These are phyloP conservation scores for Protophormia terraenovae DNA, from an alignment of 2,888 invertebrate genomes.

Conservation along the genomic window DNA sequence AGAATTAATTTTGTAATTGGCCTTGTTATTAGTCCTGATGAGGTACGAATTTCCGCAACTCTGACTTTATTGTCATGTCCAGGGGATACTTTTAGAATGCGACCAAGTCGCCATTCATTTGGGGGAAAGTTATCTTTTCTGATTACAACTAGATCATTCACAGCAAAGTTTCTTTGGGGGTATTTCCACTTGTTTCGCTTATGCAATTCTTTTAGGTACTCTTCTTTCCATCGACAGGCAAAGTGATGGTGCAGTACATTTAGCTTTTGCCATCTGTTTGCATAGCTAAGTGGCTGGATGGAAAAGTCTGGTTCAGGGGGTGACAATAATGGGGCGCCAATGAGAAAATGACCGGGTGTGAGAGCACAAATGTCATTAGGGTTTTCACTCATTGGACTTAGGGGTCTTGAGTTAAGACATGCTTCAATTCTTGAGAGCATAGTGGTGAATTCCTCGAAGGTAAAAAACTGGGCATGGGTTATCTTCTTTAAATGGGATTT, in stretches of 20 bases:
- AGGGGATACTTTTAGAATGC: background rate
- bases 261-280: slow-evolving; percentile 5
- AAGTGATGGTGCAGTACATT: slow-evolving; percentile 19
- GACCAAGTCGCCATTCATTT: slow-evolving; percentile 7
- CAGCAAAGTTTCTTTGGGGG: slow-evolving; percentile 30
- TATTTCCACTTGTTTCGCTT: slow-evolving; percentile 59
- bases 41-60: too few species aligned
- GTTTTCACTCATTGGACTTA: too few species aligned
- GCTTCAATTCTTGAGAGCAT: too few species aligned
- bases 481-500: too few species aligned
- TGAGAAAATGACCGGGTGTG: too few species aligned
- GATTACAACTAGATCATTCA: slow-evolving; percentile 27
- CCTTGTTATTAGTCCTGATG: too few species aligned
- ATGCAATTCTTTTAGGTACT: slow-evolving; percentile 53
- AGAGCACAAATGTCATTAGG: too few species aligned
- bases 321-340: too few species aligned
- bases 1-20: slow-evolving; percentile 26
- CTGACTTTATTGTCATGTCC: background rate
- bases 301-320: background rate
- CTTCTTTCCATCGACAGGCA: slow-evolving; percentile 36
- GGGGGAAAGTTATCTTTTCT: background rate
- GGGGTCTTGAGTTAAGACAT: too few species aligned
- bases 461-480: too few species aligned
- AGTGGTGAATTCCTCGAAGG: too few species aligned
- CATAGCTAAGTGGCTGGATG: slow-evolving; percentile 10